Evolutionary conservation across 2,797 vertebrate genomes (phyloP).

Genomic region (Eutrigla gurnardus): DNA sequence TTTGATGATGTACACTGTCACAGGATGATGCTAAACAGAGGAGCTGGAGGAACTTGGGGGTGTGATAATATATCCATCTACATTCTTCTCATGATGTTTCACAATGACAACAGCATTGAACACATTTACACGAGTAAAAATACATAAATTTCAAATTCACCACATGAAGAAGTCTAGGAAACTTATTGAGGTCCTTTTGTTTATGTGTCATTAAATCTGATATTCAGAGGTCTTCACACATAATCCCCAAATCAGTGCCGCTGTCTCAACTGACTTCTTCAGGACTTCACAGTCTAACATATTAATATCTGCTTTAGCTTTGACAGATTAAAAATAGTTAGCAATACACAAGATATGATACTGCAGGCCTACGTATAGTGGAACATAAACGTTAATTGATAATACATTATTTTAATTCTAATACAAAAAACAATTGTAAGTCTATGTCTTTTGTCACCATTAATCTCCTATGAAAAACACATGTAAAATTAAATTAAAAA

Average conservation of each 20-base stretch:
- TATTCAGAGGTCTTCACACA: slow-evolving; percentile 18
- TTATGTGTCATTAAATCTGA: slow-evolving; percentile 40
- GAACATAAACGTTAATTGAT: background rate
- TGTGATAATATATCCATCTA: background rate
- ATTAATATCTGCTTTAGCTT: background rate
- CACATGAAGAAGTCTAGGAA: background rate
- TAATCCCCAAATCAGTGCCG: slow-evolving; percentile 25
- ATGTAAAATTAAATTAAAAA: background rate
- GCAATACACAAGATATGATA: background rate
- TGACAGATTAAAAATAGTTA: background rate
- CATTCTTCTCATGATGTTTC: background rate
- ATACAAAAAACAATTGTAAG: background rate
- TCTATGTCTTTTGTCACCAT: background rate
- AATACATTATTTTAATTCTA: background rate
- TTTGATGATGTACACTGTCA: background rate
- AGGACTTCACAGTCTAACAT: background rate
- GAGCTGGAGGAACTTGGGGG: background rate
- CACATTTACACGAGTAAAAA: background rate
- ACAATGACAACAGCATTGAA: background rate
- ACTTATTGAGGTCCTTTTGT: background rate
- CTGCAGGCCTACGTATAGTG: background rate
- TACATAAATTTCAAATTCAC: background rate
- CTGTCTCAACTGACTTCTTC: slow-evolving; percentile 13
- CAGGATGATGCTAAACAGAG: background rate
- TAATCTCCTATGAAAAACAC: background rate